phyloP scores from a whole-genome alignment of 64 coral and sea anemone genomes.

The Anthopleura sola region DNA sequence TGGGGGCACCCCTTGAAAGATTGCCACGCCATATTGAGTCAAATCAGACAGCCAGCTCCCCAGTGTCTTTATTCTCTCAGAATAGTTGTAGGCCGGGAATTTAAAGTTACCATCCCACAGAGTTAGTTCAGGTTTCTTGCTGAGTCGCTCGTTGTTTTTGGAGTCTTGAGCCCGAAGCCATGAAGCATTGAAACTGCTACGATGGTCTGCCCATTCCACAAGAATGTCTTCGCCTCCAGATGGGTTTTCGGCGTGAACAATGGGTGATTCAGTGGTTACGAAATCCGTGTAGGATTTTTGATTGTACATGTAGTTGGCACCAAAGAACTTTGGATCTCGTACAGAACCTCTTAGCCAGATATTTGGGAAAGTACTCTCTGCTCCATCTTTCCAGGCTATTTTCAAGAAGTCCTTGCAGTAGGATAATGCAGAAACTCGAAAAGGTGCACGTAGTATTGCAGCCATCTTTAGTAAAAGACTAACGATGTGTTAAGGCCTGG shows the following conservation, averaged over 20 bases:
- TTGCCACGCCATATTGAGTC: constrained; percentile 9
- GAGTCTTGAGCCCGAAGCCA: constrained; percentile 46
- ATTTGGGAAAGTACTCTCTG: not conserved
- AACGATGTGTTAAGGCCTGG: too few species aligned
- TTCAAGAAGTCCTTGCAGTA: not conserved
- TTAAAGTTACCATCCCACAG: constrained; percentile 24
- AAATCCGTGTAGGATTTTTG: too few species aligned
- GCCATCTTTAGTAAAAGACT: too few species aligned
- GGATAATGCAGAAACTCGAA: not conserved
- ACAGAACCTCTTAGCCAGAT: constrained; percentile 17
- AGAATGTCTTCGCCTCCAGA: constrained; percentile 3
- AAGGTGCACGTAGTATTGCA: not conserved
- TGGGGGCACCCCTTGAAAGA: constrained; percentile 26
- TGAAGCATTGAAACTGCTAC: constrained; percentile 32
- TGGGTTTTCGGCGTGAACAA: not conserved
- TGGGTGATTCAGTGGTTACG: not conserved
- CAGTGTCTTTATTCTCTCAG: not conserved
- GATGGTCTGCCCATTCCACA: constrained; percentile 55
- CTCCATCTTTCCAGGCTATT: constrained; percentile 13
- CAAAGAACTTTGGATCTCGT: not conserved
- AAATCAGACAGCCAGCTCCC: constrained; percentile 25
- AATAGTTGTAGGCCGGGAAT: constrained; percentile 20
- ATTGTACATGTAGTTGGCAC: too few species aligned
- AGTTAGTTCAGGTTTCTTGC: not conserved
- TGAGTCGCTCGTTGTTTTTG: not conserved